Percentiles rank a stretch among this genome's conserved stretches.
Conservation (phyloP, 1,140 invertebrate species). For the Macrobrachium nipponense region DNA sequence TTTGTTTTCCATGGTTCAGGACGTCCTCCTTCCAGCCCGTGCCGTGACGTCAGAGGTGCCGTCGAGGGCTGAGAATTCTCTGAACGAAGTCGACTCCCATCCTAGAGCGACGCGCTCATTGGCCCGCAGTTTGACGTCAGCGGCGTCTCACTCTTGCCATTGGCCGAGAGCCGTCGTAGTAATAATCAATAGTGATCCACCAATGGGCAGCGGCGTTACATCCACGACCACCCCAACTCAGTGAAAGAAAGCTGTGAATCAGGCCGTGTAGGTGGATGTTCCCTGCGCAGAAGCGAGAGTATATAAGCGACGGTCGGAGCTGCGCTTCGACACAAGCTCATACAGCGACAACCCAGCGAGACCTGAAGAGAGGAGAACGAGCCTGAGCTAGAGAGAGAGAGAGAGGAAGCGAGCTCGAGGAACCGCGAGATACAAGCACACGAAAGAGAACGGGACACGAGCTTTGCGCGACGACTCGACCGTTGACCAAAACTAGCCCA, state of each 20-base stretch:
- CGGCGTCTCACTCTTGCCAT: conserved; percentile 27
- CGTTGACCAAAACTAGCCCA: too few species aligned
- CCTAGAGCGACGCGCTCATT: conserved; percentile 31
- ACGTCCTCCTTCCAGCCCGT: conserved; percentile 34
- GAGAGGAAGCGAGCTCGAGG: not conserved
- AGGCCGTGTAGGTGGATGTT: conserved; percentile 47
- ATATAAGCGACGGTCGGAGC: conserved; percentile 22
- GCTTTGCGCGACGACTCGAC: too few species aligned
- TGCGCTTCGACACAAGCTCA: not conserved
- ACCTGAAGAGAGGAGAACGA: not conserved
- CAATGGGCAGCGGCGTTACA: conserved; percentile 35
- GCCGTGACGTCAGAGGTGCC: conserved; percentile 47
- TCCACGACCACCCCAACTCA: conserved; percentile 37
- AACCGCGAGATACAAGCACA: not conserved
- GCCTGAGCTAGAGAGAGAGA: conserved; percentile 7
- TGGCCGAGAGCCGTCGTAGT: conserved; percentile 24
- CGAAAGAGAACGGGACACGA: too few species aligned
- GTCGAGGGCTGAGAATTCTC: conserved; percentile 47
- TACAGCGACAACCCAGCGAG: conserved; percentile 4
- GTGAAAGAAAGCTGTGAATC: conserved; percentile 59
- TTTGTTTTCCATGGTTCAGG: conserved; percentile 52
- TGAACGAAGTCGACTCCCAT: conserved; percentile 51
- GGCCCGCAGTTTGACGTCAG: conserved; percentile 34
- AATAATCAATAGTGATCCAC: conserved; percentile 45
- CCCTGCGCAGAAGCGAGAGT: conserved; percentile 31